Base-by-base conservation (phyloP, 2,113 vertebrate species). In the Anthoscopus minutus region DNA sequence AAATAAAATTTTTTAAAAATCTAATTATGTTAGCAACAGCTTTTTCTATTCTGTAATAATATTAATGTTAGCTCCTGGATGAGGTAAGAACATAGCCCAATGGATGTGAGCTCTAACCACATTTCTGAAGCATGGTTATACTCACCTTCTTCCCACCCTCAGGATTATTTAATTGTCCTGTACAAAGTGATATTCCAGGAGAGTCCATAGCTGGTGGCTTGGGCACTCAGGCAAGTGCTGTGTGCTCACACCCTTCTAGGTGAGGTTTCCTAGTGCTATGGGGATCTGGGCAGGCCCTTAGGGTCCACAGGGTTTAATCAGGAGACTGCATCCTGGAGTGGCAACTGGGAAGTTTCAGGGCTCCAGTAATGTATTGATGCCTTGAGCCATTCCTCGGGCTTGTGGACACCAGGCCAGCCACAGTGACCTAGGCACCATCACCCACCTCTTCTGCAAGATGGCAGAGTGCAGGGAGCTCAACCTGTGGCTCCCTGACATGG, bases 391-490 rank as follows among this genome's bases (percentile, higher is more conserved):
- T 89, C 28, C 28, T 15, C 10, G 31, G 23, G 24, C 8, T 57
- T 0, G 0, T 48, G 24, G 24, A 4, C 4, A 37, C 23, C 5
- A 22, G 13, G 37, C 13, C 22, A 50, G 45, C 6, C n/a, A 15
- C 13, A 33, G 25, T 54, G n/a, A 56, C 31, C 28, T 20, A 15
- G 13, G 8, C 17, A 86, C 3, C 20, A 77, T 30, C 71, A 44
- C 5, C 14, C 45, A 21, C 4, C 9, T n/a, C 37, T 58, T 70
- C 45, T 65, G 33, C 38, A 82, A 58, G 58, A 33, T 5, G 7
- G 5, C 15, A 37, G 21, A 83, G 3, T 1, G 0, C 0, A 2
- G 42, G 22, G 10, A 44, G 7, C 31, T 80, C 13, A 14, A 0
- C 16, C 10, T 3, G 1, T 31, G 19, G 4, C 15, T 78, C 42